Conservation (phyloP, 1,140 invertebrate genomes). For the Ylistrum balloti region DNA sequence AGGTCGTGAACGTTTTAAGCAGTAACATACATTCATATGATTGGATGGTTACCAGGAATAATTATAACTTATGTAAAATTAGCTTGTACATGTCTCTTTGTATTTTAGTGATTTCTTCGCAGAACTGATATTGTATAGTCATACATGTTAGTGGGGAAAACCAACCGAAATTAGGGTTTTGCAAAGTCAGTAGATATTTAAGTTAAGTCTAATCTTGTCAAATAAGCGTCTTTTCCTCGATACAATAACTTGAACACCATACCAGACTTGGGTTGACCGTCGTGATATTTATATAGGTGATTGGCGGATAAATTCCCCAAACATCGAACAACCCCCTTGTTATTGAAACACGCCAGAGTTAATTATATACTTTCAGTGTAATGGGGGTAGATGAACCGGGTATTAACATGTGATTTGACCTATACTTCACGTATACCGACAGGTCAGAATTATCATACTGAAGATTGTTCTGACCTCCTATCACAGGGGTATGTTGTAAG, state of each 20-base stretch:
- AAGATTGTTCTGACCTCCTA: background rate
- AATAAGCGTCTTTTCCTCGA: background rate
- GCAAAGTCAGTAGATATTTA: too few species aligned
- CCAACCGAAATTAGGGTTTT: too few species aligned
- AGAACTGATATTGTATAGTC: too few species aligned
- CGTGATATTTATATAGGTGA: conserved; percentile 1
- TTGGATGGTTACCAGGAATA: too few species aligned
- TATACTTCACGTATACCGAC: background rate
- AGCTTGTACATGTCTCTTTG: too few species aligned
- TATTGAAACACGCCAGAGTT: background rate
- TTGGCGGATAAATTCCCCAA: background rate
- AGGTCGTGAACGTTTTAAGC: too few species aligned
- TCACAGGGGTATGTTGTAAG: too few species aligned
- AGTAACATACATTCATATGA: too few species aligned
- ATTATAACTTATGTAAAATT: too few species aligned
- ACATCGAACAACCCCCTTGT: background rate
- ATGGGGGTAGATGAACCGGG: background rate
- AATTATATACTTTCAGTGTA: background rate
- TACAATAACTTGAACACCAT: background rate
- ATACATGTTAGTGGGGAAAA: too few species aligned
- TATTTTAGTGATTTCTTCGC: too few species aligned
- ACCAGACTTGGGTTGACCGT: background rate
- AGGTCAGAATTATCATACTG: background rate
- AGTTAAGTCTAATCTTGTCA: background rate
- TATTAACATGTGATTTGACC: background rate